phyloP scores from a whole-genome alignment of 2,797 vertebrate species.

The Mallotus villosus region DNA sequence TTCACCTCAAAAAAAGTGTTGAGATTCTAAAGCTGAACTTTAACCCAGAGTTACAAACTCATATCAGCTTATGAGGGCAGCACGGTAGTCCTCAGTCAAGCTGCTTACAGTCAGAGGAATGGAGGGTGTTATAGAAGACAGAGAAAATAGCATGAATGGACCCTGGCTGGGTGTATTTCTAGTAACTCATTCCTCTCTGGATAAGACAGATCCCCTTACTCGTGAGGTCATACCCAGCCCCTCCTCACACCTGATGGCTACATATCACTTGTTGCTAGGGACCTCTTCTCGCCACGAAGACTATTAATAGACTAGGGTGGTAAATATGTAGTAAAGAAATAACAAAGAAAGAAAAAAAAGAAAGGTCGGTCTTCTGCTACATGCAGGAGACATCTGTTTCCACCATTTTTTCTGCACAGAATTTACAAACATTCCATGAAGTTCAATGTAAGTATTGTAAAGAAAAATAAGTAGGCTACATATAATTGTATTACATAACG shows the following conservation, averaged over 20 bases:
- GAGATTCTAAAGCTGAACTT: not conserved
- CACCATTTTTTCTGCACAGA: too few species aligned
- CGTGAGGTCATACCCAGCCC: constrained; percentile 32
- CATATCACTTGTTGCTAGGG: constrained; percentile 24
- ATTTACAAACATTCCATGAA: too few species aligned
- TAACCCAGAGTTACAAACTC: not conserved
- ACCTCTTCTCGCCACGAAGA: not conserved
- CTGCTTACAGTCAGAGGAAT: not conserved
- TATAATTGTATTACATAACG: too few species aligned
- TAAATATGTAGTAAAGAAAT: too few species aligned
- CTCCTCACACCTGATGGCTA: constrained; percentile 45
- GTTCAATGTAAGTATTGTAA: too few species aligned
- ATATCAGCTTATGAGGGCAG: not conserved
- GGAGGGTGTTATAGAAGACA: not conserved
- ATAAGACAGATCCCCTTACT: constrained; percentile 25
- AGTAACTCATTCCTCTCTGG: constrained; percentile 17
- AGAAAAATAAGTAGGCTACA: too few species aligned
- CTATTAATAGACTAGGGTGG: too few species aligned
- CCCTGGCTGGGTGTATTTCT: constrained; percentile 17
- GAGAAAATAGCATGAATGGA: constrained; percentile 11
- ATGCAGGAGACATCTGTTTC: too few species aligned
- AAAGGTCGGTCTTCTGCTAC: too few species aligned
- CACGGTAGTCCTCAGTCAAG: not conserved
- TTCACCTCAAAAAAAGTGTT: not conserved
- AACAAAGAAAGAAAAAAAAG: too few species aligned